Base-by-base conservation (phyloP, 2,797 vertebrate genomes). In the Numenius phaeopus region DNA sequence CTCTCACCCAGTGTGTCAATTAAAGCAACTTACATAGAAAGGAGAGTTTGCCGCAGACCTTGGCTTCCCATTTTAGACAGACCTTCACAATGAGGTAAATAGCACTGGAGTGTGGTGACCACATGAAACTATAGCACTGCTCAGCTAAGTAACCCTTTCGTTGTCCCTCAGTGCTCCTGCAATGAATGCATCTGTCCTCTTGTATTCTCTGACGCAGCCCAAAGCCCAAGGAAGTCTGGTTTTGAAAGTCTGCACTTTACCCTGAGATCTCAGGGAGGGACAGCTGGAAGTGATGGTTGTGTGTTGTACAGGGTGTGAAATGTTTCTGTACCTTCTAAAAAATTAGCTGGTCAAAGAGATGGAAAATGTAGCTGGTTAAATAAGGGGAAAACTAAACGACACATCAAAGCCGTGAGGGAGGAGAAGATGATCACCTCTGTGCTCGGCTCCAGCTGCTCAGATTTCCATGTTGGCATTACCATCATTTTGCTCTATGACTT, bases 31-130 rank as follows among this genome's bases (percentile, higher is more conserved):
- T 80, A 64, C 5, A 50, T 40, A 76, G 62, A 66, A 90, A 84
- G n/a, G 5, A 64, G 42, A 75, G 61, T 64, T 95, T 83, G 46
- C 61, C 24, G 0, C 87, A 92, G 84, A 87, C 54, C 57, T 76
- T 72, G 24, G 55, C 61, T 96, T 97, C 94, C 82, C 7, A 0
- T 96, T 96, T 87, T 18, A 86, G 79, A 13, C 49, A 80, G 73
- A 72, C 72, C 89, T 83, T 66, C 1, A 0, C 61, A 89, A 40
- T 59, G 52, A 72, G 30, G 22, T 80, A 37, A 77, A 83, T 30
- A 52, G 62, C 47, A 24, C 46, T 61, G n/a, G n/a, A 80, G 42
- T 46, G 47, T 30, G 57, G 42, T 57, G 54, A 65, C 81, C 84
- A 70, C 52, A 64, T 4, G 29, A 87, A 92, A 61, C 64, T 3